Evolutionary conservation across 2,113 vertebrate species (phyloP), one percentile per base, ranked within the genome.

Genomic region (Kryptolebias marmoratus): DNA sequence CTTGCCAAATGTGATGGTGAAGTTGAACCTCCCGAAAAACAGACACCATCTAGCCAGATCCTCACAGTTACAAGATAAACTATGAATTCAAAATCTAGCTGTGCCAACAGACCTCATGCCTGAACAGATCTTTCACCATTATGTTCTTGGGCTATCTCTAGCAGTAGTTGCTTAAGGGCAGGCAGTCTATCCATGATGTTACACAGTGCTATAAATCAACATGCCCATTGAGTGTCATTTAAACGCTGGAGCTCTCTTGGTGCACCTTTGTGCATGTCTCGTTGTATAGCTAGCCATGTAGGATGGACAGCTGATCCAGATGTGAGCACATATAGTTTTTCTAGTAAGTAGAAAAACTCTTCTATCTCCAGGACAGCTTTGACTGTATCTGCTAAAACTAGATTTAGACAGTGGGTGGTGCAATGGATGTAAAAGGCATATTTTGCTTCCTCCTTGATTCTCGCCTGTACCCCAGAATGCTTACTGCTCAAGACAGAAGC

Each of bases 261-360:
- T 14, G 62, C 18, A 9, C 53, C 54, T 44, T 53, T 52, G 68
- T 45, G 73, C 68, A 77, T 73, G 30, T 68, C 64, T 16, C 54
- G 65, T 22, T 73, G 71, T 58, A 50, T 14, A 28, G 57, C 53
- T 15, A 65, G 61, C 45, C 70, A 64, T 11, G 45, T 79, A 52
- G 68, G 64, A 53, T 69, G 77, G 12, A 75, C 47, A 80, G 71
- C 70, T 10, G 72, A 73, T 16, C 64, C 70, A 63, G 57, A 68
- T 44, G 59, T 54, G 58, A 65, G 48, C 50, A 72, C 58, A 45
- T 45, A 66, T 9, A 64, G 45, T 58, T 65, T 79, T 27, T 80
- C 64, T 22, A 68, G 64, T 22, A 68, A 42, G 18, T 44, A 79
- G 58, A 68, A 68, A 42, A 64, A 73, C n/a, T 57, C 72, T 2